Evolutionary conservation across 2,797 vertebrate genomes (phyloP), one percentile per base, ranked within the genome.

Genomic region (Diplodus puntazzo): DNA sequence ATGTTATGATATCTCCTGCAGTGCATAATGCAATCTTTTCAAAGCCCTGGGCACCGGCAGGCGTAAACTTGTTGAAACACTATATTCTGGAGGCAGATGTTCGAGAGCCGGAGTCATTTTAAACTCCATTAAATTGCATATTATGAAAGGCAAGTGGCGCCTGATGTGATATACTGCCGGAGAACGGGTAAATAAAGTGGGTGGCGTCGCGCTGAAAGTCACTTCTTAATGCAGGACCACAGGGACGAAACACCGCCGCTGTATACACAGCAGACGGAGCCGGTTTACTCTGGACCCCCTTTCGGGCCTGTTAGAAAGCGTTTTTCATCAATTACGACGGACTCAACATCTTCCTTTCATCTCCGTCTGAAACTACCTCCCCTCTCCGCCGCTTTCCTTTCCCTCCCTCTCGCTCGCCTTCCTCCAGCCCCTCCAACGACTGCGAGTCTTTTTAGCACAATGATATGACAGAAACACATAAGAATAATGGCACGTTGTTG

Each of bases 401-500:
- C 30, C 77, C 65, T 79, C 81, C 57, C 52, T 82, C 71, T 61
- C 43, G 27, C 75, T 86, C 50, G 77, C 70, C 79, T 77, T 34
- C 84, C 82, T 55, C 45, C 80, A 73, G 65, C 73, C 71, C 67
- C 34, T 81, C 66, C 78, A 72, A 80, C 73, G 65, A 80, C 72
- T 66, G 85, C 68, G 64, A 80, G 81, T 82, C 76, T 87, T 88
- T 34, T 86, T 78, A 84, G 86, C 88, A 88, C 86, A 86, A 84
- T 79, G 87, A 92, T 87, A 92, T 85, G 93, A 94, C 93, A 92
- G 88, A 93, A 93, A 92, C 86, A 73, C 89, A 93, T 86, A 92
- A 89, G 85, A 89, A 91, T 93, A 94, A 92, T 89, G 88, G 87
- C 90, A 92, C 87, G 87, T 93, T 92, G 95, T 95, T 95, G 95